Evolutionary conservation across 1,140 invertebrate genomes (phyloP).

Genomic region (Chironomus striatipennis): DNA sequence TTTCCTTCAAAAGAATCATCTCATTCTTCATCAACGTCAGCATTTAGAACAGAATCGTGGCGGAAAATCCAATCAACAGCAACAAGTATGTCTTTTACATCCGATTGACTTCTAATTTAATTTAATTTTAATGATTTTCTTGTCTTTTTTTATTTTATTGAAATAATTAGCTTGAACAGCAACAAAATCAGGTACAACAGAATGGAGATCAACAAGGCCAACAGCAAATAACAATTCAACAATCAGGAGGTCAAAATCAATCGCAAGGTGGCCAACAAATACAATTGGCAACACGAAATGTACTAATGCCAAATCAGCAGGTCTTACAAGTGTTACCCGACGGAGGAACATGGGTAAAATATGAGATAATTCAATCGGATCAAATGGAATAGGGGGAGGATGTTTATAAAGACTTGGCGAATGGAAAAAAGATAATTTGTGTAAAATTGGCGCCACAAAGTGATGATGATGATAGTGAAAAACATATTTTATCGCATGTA

Average conservation of each 20-base stretch:
- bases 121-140: slow-evolving; percentile 33
- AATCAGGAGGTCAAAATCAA: not conserved
- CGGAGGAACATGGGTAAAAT: slow-evolving; percentile 30
- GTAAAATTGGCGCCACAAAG: slow-evolving; percentile 6
- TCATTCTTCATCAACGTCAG: slow-evolving; percentile 38
- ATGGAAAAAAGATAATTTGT: not conserved
- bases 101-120: slow-evolving; percentile 24
- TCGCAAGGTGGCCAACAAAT: slow-evolving; percentile 24
- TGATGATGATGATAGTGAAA: not conserved
- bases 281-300: slow-evolving; percentile 28
- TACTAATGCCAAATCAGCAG: slow-evolving; percentile 31
- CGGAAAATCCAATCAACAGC: slow-evolving; percentile 32
- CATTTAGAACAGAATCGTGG: slow-evolving; percentile 36
- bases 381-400: slow-evolving; percentile 20
- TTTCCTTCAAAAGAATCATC: slow-evolving; percentile 32
- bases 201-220: slow-evolving; percentile 30
- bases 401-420: not conserved
- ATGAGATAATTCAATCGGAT: slow-evolving; percentile 28
- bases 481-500: not conserved
- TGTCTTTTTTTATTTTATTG: slow-evolving; percentile 32
- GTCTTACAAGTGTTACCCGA: slow-evolving; percentile 31
- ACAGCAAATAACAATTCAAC: slow-evolving; percentile 32
- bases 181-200: slow-evolving; percentile 31
- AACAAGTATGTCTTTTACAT: slow-evolving; percentile 28
- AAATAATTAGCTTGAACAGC: slow-evolving; percentile 28